Evolutionary conservation across 2,113 vertebrate species (phyloP), one percentile per base, ranked within the genome.

Genomic region (Suncus etruscus): DNA sequence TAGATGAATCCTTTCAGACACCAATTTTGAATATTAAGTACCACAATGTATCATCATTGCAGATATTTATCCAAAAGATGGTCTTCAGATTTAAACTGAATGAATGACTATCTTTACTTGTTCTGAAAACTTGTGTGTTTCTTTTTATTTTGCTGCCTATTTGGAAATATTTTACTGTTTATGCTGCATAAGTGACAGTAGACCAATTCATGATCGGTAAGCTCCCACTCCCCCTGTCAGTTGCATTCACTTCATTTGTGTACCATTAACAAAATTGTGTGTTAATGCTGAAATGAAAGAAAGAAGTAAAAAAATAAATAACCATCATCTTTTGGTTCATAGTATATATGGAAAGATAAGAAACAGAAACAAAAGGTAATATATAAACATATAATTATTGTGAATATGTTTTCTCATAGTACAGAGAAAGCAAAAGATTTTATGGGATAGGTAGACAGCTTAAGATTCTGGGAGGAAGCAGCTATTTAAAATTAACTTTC

Each of bases 91-190:
- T 89, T 93, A 86, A 95, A 83, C 70, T 95, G 93, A 86, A 80
- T 94, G 68, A 94, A 92, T 91, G 94, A 86, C 63, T 91, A 79
- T 94, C 88, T 91, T 50, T 88, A 94, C 86, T 91, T 93, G 86
- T 90, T 89, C 39, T 91, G 90, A 83, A 95, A 95, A 88, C 79
- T 86, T 84, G 87, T 95, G 86, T 95, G 92, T 95, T 94, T 94
- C 93, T 95, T 92, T 96, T 94, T 93, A 93, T 94, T 72, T 94
- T 22, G n/a, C 68, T 94, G 83, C 83, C 76, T 93, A 94, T 85
- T 92, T 83, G 83, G 88, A 90, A 94, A 80, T 95, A 90, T 96
- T 95, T 94, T 94, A 88, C 54, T 94, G 66, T 94, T 96, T 96
- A 79, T 74, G 94, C 65, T 86, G 86, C 45, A 31, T 93, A 94